Conservation (phyloP, 2,888 invertebrate species). For the Diadegma fenestrale region DNA sequence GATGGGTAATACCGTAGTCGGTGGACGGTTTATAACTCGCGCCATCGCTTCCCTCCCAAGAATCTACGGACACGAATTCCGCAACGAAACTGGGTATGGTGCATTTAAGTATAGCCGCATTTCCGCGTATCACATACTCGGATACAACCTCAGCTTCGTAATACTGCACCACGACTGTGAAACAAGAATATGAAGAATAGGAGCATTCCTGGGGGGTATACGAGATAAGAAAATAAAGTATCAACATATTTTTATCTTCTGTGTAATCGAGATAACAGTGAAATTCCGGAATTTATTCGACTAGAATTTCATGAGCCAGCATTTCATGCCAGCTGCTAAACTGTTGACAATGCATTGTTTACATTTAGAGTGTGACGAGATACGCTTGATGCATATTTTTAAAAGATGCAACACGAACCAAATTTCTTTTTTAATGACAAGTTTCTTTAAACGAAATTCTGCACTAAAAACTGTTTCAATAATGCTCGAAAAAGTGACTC, state of each 20-base stretch:
- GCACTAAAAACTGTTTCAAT: not conserved
- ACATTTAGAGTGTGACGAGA: not conserved
- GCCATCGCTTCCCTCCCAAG: slow-evolving; percentile 90
- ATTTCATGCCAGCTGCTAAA: not conserved
- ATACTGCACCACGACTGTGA: slow-evolving; percentile 93
- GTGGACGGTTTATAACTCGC: slow-evolving; percentile 90
- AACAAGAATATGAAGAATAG: slow-evolving; percentile 29
- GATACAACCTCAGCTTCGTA: slow-evolving; percentile 96
- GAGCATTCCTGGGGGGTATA: slow-evolving; percentile 11
- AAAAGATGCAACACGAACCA: not conserved
- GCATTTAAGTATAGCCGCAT: slow-evolving; percentile 94
- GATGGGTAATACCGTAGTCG: slow-evolving; percentile 89
- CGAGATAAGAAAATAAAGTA: slow-evolving; percentile 20
- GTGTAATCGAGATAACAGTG: slow-evolving; percentile 18
- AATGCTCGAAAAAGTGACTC: not conserved
- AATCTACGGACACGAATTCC: slow-evolving; percentile 95
- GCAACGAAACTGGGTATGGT: slow-evolving; percentile 96
- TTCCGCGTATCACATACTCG: slow-evolving; percentile 95
- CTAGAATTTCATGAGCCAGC: not conserved
- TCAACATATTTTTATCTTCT: slow-evolving; percentile 1
- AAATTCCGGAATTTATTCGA: slow-evolving; percentile 1
- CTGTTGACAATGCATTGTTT: slow-evolving; percentile 12
- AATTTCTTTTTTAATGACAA: not conserved
- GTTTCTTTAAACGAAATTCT: not conserved
- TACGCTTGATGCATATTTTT: not conserved